Evolutionary conservation across 2,113 vertebrate species (phyloP).

Genomic region (Turdus rufiventris): DNA sequence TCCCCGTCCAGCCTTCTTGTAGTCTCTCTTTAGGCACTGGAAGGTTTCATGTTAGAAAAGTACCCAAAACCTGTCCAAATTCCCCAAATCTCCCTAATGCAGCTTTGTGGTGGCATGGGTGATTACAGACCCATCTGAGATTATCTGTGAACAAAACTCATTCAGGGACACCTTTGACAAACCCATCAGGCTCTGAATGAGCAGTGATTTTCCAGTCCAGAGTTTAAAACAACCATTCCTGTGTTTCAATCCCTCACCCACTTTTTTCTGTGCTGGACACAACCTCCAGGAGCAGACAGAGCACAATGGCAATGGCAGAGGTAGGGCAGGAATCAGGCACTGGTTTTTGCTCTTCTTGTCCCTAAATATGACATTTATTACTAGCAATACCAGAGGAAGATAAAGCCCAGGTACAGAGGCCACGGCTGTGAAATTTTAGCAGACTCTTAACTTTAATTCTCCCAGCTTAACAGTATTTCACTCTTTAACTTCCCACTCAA

Average conservation of each 20-base stretch:
- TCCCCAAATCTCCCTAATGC: background rate
- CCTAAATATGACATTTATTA: background rate
- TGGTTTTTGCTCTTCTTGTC: background rate
- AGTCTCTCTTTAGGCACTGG: background rate
- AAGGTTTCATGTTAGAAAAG: background rate
- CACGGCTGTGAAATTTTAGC: background rate
- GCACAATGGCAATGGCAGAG: rapidly evolving
- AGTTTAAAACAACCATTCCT: background rate
- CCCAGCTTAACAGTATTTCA: background rate
- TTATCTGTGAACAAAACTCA: background rate
- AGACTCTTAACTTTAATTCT: background rate
- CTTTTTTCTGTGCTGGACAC: background rate
- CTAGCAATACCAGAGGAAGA: background rate
- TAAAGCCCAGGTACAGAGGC: background rate
- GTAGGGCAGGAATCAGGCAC: background rate
- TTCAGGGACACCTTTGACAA: background rate
- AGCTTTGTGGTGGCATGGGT: background rate
- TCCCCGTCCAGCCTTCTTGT: background rate
- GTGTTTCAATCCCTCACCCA: background rate
- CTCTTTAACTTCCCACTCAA: background rate
- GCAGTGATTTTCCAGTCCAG: background rate
- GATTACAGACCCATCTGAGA: background rate
- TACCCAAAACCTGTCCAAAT: background rate
- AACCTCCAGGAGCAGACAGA: background rate
- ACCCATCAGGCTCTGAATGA: background rate